Evolutionary conservation across 53 echinoderm and acorn worm species (phyloP), one percentile per base, ranked within the genome.

Genomic region (Crossaster papposus): DNA sequence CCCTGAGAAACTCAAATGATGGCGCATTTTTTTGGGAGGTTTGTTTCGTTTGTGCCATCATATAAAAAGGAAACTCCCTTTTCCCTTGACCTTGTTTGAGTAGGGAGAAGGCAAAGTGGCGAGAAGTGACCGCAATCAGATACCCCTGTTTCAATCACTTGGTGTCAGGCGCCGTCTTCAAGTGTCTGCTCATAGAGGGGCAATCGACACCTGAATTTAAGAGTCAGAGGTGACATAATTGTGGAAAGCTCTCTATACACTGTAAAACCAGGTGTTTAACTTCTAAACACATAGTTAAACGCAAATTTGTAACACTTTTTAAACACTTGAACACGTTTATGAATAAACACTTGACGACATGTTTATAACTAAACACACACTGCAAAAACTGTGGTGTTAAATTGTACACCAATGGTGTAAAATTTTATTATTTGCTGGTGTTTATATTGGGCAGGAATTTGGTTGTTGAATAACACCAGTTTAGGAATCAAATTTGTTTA

Each of bases 101-200:
- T n/a, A 52, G 34, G 52, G 73, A 51, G 51, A 53, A 53, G 35
- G 29, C 54, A 18, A 24, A 31, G 14, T 62, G 62, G 36, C 37
- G 51, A 58, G 62, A 76, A 36, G 77, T 87, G 87, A 77, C 87
- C 87, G 87, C 74, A 87, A 87, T 76, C 4, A 8, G 76, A 87
- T 75, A 75, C 33, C 54, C 58, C 75, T 58, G 62, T 55, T 1
- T 36, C 54, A 36, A 58, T 51, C 62, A 62, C 35, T 34, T 37
- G n/a, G n/a, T n/a, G n/a, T n/a, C n/a, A 58, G 87, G 76, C 87
- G 87, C 75, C 54, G 36, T 77, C 34, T 76, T 87, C 87, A 87
- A 87, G 87, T 54, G 87, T 64, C 87, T 54, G 52, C 77, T 87
- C 77, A 58, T n/a, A 36, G 75, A 55, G 76, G 76, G 11, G 63